Base-by-base conservation (phyloP, 2,113 vertebrate genomes). In the Cromileptes altivelis region DNA sequence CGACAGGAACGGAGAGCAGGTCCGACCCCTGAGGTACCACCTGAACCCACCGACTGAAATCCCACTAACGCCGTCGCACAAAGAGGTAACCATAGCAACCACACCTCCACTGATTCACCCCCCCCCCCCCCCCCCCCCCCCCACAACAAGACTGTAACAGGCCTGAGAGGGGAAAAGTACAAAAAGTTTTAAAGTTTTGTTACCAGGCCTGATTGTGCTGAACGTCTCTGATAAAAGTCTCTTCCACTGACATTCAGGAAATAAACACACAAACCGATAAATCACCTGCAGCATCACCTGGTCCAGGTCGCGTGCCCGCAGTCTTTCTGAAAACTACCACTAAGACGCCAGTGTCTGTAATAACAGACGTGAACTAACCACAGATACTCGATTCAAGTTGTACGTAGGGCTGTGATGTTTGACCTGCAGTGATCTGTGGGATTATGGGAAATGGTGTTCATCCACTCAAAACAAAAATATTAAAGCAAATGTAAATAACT, bases 1-100 rank as follows among this genome's bases (percentile, higher is more conserved):
- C 14, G 61, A 64, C 53, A 83, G 91, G 23, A 95, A 95, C 23
- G 90, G 92, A 6, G 95, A 96, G 37, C 95, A 95, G 82, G 93
- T 94, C 37, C 93, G 82, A 3, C 95, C 95, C 0, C 93, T 95
- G 37, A 84, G 94, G 50, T 96, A 95, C 84, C 92, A 95, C 84
- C 92, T 91, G 87, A 94, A 88, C 61, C 84, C 78, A 0, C 90
- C 85, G 21, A 77, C 77, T 0, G 95, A 95, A 80, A 87, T 92
- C 73, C 92, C 91, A 0, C 87, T 93, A 81, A 91, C 92, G 2
- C 65, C 89, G 25, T 77, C 94, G 8, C 65, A 81, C 19, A 94
- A 88, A 81, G 93, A 96, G 95, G 95, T 96, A 94, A 88, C 42
- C 57, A 57, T 6, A 18, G 56, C 58, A 72, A 75, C 67, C 4